Base-by-base conservation (phyloP, 2,113 vertebrate species). In the Parus major region DNA sequence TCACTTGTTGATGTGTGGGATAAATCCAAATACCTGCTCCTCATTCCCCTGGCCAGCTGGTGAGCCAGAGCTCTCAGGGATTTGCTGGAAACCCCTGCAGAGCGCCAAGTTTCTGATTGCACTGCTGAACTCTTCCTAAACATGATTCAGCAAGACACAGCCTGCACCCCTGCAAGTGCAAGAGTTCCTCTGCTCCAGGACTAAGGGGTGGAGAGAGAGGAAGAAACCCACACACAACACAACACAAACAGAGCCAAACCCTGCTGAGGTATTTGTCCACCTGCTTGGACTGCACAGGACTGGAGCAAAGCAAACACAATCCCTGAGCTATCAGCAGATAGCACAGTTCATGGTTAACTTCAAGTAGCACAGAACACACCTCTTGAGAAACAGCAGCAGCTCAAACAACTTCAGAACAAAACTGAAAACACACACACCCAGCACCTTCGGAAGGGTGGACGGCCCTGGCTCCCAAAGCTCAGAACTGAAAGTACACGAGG, bases 241-340 rank as follows among this genome's bases (percentile, higher is more conserved):
- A 86, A 47, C 90, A 92, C 93, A 92, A 93, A 92, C 80, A 88
- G 35, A 92, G 90, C 94, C 96, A 86, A 93, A 16, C 96, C 96
- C 93, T 88, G n/a, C 88, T 20, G 5, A 68, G 95, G 86, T 96
- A 95, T 97, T 96, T 92, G 75, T 96, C 95, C 96, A 97, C 96
- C 95, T 95, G 94, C 92, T 94, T n/a, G 83, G 82, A 39, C 92
- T 55, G 90, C 92, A 47, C 84, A 94, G 88, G 83, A 75, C 91
- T 92, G 71, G 1, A 63, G 91, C 87, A 93, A 25, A 92, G 91
- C 97, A 97, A 97, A 97, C 85, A 97, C 64, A 71, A 50, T 21
- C 90, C 15, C 88, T 23, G 22, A 3, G 56, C 90, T 94, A 97
- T 94, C 94, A 93, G 93, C 81, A 92, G 95, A 92, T 80, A 95